phyloP scores from a whole-genome alignment of 2,888 invertebrate species.

The Euspilapteryx auroguttella region DNA sequence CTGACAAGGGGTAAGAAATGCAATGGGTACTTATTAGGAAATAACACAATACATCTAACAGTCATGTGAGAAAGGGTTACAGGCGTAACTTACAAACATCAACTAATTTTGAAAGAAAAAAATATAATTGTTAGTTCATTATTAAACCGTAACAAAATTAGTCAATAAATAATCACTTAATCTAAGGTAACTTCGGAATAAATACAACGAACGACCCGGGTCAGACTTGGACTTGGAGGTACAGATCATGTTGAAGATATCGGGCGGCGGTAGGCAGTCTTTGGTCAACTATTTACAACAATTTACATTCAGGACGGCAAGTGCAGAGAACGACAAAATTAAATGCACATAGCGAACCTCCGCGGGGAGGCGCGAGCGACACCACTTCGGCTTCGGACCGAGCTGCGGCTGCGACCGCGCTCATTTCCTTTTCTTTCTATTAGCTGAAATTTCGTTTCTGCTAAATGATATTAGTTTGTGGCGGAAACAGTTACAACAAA shows the following conservation, averaged over 20 bases:
- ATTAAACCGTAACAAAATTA: slow-evolving; percentile 30
- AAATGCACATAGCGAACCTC: too few species aligned
- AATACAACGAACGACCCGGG: too few species aligned
- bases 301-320: slow-evolving; percentile 8
- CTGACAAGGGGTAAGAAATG: slow-evolving; percentile 39
- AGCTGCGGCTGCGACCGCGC: too few species aligned
- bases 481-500: slow-evolving; percentile 12
- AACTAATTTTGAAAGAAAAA: not conserved
- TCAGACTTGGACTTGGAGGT: too few species aligned
- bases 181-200: slow-evolving; percentile 52
- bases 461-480: slow-evolving; percentile 40
- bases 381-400: too few species aligned
- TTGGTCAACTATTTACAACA: slow-evolving; percentile 45
- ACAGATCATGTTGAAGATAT: slow-evolving; percentile 12
- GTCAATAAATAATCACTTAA: slow-evolving; percentile 53
- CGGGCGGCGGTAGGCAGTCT: slow-evolving; percentile 42
- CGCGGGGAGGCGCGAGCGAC: too few species aligned
- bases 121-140: slow-evolving; percentile 13
- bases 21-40: slow-evolving; percentile 41
- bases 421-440: slow-evolving; percentile 48
- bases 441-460: slow-evolving; percentile 39
- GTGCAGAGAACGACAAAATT: not conserved
- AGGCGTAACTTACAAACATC: not conserved
- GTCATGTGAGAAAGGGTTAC: slow-evolving; percentile 6
- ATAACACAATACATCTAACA: slow-evolving; percentile 5